Conservation (phyloP, 1,140 invertebrate genomes). For the Rhopalosiphum padi region DNA sequence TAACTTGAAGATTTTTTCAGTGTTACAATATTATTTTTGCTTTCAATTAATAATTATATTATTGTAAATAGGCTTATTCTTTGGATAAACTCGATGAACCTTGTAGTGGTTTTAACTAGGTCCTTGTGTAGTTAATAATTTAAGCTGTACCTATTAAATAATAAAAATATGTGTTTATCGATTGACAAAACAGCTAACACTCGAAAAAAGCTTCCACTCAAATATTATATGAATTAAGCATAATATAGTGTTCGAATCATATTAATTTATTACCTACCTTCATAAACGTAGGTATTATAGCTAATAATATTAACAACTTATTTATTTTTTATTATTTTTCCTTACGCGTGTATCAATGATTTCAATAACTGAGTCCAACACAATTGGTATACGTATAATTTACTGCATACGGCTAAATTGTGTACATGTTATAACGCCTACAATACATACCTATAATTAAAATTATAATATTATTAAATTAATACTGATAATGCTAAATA, state of each 20-base stretch:
- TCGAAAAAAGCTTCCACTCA: neutral
- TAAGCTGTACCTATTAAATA: neutral
- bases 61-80: too few species aligned
- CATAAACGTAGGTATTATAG: neutral
- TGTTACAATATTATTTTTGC: neutral
- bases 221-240: neutral
- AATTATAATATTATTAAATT: too few species aligned
- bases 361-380: neutral
- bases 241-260: neutral
- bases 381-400: neutral
- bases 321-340: neutral
- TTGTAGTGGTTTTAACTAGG: neutral
- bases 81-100: neutral
- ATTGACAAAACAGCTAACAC: neutral
- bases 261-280: neutral
- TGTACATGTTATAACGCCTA: too few species aligned
- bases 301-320: neutral
- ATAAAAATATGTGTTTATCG: neutral
- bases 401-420: too few species aligned
- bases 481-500: too few species aligned
- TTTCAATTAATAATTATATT: neutral
- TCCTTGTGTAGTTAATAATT: neutral
- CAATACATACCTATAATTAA: too few species aligned
- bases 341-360: neutral
- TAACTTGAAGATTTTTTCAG: neutral